Evolutionary conservation across 1,140 invertebrate genomes (phyloP), one percentile per base, ranked within the genome.

Genomic region (Tetramorium parvispinum): DNA sequence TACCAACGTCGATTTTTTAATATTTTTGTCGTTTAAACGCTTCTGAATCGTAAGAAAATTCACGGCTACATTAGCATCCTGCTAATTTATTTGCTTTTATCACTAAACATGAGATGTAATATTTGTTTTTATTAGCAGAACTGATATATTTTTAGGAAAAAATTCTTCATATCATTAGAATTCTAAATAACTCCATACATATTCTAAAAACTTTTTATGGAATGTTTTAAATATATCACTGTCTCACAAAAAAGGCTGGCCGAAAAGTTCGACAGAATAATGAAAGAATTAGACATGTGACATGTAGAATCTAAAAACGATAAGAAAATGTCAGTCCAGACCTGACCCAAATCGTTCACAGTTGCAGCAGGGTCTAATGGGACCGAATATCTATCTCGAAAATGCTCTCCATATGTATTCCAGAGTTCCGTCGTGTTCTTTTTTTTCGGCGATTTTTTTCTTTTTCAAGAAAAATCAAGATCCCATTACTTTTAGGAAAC

Each of bases 321-420:
- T 6, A 53, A 37, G 0, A 13, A 76, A 18, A 61, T n/a, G 16
- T 18, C 53, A 51, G 18, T 37, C 24, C 46, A 16, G 7, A n/a
- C 6, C 8, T 32, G 13, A 10, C 40, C 16, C 16, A 24, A 10
- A 16, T 27, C 16, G 5, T 18, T 51, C 21, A 32, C 3, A 8
- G 32, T 27, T 16, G 11, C 24, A 27, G 16, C 8, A 43, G 16
- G 2, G 11, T 8, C 5, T 68, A 55, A 73, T 21, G 24, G 18
- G 43, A 16, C 16, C 27, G 13, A 49, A 57, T 13, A 40, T 6
- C 13, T 51, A 43, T 13, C 11, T 21, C 11, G 11, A 59, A 73
- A 73, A 21, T 8, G n/a, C 43, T n/a, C 3, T 32, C 32, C 89
- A 90, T 76, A 55, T 90, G 89, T 10, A 63, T 76, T 76, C 81